Percentiles rank a stretch among this genome's conserved stretches.
Conservation (phyloP, 2,888 invertebrate species). For the Epirrita christyi region DNA sequence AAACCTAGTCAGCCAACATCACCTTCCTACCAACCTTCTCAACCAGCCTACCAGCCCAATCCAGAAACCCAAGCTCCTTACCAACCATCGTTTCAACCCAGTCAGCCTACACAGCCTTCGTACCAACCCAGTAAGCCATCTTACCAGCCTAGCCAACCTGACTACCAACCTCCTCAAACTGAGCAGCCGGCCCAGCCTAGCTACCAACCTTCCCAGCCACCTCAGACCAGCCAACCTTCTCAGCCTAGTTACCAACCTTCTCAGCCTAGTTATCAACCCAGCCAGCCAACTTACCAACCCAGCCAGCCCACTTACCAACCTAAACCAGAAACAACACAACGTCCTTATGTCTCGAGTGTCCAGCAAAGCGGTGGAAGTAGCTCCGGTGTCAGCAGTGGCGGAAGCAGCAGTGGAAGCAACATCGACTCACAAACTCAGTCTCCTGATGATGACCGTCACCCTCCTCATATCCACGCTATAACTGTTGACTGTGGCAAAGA, state of each 20-base stretch:
- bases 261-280: too few relatives aligned
- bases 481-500: constrained; percentile 92
- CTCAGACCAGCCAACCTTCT: too few relatives aligned
- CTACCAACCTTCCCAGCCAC: too few relatives aligned
- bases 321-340: constrained; percentile 38
- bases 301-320: too few relatives aligned
- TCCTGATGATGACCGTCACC: constrained; percentile 86
- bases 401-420: constrained; percentile 25
- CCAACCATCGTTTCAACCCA: constrained; percentile 43
- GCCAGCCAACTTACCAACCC: too few relatives aligned
- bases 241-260: too few relatives aligned
- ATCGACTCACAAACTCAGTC: constrained; percentile 43
- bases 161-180: constrained; percentile 38
- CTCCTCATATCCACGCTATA: constrained; percentile 90
- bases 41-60: constrained; percentile 41
- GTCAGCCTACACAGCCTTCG: constrained; percentile 47
- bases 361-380: constrained; percentile 20
- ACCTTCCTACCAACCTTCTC: constrained; percentile 46
- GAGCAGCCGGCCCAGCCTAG: too few relatives aligned
- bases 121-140: constrained; percentile 46
- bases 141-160: constrained; percentile 45
- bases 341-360: constrained; percentile 32
- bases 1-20: constrained; percentile 46
- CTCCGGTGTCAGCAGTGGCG: constrained; percentile 1
- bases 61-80: constrained; percentile 43